Base-by-base conservation (phyloP, 2,888 invertebrate species). In the Nemapogon koenigi region DNA sequence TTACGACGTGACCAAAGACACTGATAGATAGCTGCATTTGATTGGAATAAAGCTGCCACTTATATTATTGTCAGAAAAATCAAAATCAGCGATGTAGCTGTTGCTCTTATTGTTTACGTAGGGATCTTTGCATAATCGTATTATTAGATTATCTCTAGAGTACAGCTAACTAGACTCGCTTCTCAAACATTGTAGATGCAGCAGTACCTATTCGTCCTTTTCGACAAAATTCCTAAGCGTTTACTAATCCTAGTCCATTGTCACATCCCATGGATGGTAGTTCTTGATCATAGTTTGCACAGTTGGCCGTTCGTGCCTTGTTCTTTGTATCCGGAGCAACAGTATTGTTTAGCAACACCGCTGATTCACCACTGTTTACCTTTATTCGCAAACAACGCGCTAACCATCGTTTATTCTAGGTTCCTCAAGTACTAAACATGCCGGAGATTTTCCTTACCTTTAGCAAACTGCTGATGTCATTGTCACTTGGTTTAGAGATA, bases 311-410 rank as follows among this genome's bases (percentile, higher is more conserved):
- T 53, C 53, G 55, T 46, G 49, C 51, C 48, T n/a, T 53, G 57
- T 57, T 58, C 59, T 58, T 55, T 60, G 56, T 51, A 48, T 48
- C 46, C 46, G 44, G 46, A 39, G 35, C 42, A 41, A 51, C n/a
- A 49, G 28, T n/a, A n/a, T 26, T 53, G 52, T 52, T 49, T 52
- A 52, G 52, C 55, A 58, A 60, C 49, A 44, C 39, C 32, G 53
- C 56, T 75, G 73, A 75, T 55, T 75, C 73, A 73, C 50, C 42
- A 40, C 15, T 16, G 59, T 57, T 66, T 60, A 60, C 55, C 54
- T 53, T 51, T 48, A 50, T 48, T 46, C 46, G 49, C 49, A 50
- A 45, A 47, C 41, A 40, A 33, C 31, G 41, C 49, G 51, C 52
- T 50, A 49, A 49, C 52, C 51, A 43, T 49, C 44, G 51, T 53